A percentile compares a stretch with the other conserved stretches of the same genome.
These are phyloP conservation scores for Sturnira hondurensis DNA, from an alignment of 2,113 vertebrate genomes.

Conservation along the genomic window DNA sequence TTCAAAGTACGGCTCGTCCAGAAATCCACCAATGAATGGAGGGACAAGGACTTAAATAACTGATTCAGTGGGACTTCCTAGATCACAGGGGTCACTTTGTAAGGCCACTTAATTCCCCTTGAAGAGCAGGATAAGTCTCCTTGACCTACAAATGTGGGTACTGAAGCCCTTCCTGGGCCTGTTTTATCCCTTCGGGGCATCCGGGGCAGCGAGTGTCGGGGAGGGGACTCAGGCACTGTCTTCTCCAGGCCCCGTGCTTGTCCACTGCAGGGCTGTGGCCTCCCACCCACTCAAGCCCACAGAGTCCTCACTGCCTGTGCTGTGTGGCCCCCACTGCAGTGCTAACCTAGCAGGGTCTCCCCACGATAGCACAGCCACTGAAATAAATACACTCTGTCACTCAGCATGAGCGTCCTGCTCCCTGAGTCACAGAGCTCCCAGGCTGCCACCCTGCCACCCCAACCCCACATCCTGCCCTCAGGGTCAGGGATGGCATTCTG, in stretches of 20 bases:
- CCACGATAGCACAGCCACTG: accelerated
- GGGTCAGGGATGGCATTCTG: accelerated
- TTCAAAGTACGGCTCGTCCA: not conserved
- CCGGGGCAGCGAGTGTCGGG: not conserved
- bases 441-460: accelerated
- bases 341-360: not conserved
- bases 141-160: accelerated
- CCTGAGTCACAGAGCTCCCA: accelerated
- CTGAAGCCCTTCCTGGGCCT: not conserved
- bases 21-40: accelerated
- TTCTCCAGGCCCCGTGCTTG: accelerated
- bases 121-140: not conserved
- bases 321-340: not conserved
- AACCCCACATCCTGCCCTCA: no score
- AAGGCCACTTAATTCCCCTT: not conserved
- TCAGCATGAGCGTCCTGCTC: accelerated
- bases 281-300: not conserved
- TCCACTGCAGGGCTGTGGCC: not conserved
- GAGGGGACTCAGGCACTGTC: accelerated
- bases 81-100: not conserved
- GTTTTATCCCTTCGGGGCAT: not conserved
- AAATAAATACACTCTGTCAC: accelerated
- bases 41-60: not conserved
- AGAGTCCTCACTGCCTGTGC: no score
- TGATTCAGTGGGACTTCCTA: not conserved